Base-by-base conservation (phyloP, 2,888 invertebrate genomes). In the Horisme vitalbata region DNA sequence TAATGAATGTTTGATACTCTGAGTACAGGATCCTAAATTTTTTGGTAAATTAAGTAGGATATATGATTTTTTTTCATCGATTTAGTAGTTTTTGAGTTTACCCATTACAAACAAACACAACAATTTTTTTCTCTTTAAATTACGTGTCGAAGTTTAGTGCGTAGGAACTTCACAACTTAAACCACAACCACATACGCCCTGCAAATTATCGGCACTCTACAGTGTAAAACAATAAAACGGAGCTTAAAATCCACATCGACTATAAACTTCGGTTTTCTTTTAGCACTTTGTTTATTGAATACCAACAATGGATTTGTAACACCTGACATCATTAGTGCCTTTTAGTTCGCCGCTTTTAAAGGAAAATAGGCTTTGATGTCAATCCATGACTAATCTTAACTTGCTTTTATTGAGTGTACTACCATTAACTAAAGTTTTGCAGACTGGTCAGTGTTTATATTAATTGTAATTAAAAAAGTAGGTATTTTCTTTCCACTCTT, bases 241-340 rank as follows among this genome's bases (percentile, higher is more conserved):
- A 45, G 64, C 65, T 69, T 69, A 70, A 43, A 77, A 79, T 81
- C 76, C 64, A 75, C 75, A 65, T 75, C 66, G 71, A 70, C 65
- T 63, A 71, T 83, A 81, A 83, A 61, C 63, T 55, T 68, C 70
- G 71, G 75, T 72, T 78, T 57, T 75, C 79, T 80, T 84, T 84
- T 80, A 78, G 64, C 78, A 75, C 72, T 65, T 77, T 71, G 54
- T 57, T 52, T 59, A 56, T 54, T 81, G 75, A 74, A 79, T 75
- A 61, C 68, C 73, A 79, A 81, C 80, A 79, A 77, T 75, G 68
- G 65, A 61, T 48, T 55, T 62, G 62, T 64, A 71, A 75, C 76
- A 77, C 73, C 73, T 76, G 75, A 67, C 70, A 65, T 71, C 72
- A 71, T 72, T 73, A 69, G 65, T 54, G 61, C 69, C 70, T 78